Evolutionary conservation across 2,888 invertebrate genomes (phyloP), one percentile per base, ranked within the genome.

Genomic region (Hedya salicella): DNA sequence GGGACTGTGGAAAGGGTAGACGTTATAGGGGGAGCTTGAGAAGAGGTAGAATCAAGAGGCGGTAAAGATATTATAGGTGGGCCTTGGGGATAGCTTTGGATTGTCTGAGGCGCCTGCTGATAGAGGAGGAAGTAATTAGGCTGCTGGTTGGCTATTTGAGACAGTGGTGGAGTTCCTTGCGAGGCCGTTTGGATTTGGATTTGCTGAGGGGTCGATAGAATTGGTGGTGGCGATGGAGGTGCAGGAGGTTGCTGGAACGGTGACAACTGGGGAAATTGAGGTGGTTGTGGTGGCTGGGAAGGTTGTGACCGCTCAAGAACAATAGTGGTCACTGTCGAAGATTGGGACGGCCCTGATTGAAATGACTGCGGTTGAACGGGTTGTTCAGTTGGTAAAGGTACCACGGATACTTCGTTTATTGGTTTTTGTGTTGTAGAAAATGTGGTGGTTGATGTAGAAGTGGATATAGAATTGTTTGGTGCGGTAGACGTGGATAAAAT

Each of bases 91-190:
- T 61, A 52, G 30, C 69, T 62, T 71, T 75, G 77, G 40, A 76
- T 42, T 5, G 71, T 69, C 67, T 80, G 81, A 2, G 81, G 80
- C 6, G 75, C 75, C 70, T 83, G 82, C 71, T 85, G 82, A 60
- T 83, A 85, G n/a, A 83, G 72, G 19, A 83, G 36, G 60, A 81
- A 75, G 62, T 80, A 82, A 62, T 77, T 79, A 1, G 73, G 73
- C n/a, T 69, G 65, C 3, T 40, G 39, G 16, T 71, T 65, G 1
- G 64, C 49, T 19, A 39, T 42, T 52, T 67, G 69, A 5, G 48
- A 60, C 8, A 71, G 68, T 14, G 78, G 71, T 54, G 75, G 36
- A 59, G 72, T 63, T 52, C 66, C 56, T 44, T 61, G 60, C 8
- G 65, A 44, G 9, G 52, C 21, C 44, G 54, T 64, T 57, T 42